These are phyloP conservation scores for Gallinago nigripennis DNA, from an alignment of 2,797 vertebrate genomes.

Conservation along the genomic window DNA sequence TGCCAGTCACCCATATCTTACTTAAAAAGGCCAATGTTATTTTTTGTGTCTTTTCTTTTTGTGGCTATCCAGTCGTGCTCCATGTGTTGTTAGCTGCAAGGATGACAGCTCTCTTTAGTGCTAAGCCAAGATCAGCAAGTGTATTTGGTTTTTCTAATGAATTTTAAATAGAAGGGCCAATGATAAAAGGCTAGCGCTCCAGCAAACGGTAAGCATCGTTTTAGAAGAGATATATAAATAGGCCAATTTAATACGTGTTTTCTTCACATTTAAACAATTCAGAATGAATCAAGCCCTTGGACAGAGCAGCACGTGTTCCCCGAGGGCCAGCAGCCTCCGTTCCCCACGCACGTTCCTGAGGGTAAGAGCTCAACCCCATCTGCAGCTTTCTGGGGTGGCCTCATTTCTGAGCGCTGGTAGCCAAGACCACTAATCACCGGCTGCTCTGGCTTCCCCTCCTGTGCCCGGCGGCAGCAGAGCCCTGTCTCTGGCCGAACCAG, in stretches of 20 bases:
- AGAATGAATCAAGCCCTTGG: not conserved
- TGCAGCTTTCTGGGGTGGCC: slow-evolving; percentile 10
- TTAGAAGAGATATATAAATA: not conserved
- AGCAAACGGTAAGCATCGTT: not conserved
- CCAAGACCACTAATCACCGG: not conserved
- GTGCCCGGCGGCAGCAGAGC: not conserved
- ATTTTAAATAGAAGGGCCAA: slow-evolving; percentile 20
- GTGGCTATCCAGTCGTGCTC: not conserved
- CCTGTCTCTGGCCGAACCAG: not conserved
- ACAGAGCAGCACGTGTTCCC: not conserved
- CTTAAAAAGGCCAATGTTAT: not conserved
- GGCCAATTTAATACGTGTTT: not conserved
- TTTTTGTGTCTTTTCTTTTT: not conserved
- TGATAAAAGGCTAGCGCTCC: not conserved
- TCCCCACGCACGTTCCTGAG: not conserved
- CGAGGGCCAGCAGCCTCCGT: not conserved
- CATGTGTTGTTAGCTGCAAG: not conserved
- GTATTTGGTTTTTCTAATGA: slow-evolving; percentile 12
- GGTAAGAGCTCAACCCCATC: not conserved
- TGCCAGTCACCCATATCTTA: not conserved
- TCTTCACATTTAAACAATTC: not conserved
- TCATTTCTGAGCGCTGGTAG: not conserved
- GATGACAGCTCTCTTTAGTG: slow-evolving; percentile 32
- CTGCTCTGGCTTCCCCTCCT: not conserved
- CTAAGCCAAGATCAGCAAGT: slow-evolving; percentile 45